phyloP scores from a whole-genome alignment of 2,797 vertebrate genomes.

The Perodicticus potto region DNA sequence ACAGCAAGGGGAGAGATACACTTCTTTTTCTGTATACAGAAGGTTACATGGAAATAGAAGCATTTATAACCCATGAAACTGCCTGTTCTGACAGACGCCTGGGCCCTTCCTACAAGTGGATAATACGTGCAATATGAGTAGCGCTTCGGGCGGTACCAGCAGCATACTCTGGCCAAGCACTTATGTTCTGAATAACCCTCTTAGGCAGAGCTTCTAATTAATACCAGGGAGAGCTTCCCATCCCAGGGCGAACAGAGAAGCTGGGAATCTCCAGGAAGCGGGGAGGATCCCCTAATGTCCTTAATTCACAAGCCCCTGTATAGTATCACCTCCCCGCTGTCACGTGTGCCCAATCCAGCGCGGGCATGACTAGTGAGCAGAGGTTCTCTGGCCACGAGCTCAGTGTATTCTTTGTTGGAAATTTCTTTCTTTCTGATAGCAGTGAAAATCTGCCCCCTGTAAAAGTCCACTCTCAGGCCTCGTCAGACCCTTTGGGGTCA shows the following conservation, averaged over 20 bases:
- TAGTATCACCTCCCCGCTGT: background rate
- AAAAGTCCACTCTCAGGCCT: background rate
- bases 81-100: constrained; percentile 73
- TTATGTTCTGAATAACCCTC: constrained; percentile 68
- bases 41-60: constrained; percentile 69
- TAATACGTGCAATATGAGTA: constrained; percentile 79
- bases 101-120: constrained; percentile 63
- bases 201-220: constrained; percentile 63
- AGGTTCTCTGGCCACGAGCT: background rate
- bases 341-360: no score
- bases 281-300: background rate
- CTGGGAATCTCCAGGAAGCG: constrained; percentile 2
- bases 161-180: constrained; percentile 43
- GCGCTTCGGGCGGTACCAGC: background rate
- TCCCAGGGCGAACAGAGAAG: background rate
- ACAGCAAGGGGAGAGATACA: background rate
- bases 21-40: constrained; percentile 43
- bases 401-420: background rate
- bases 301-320: background rate
- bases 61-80: constrained; percentile 83
- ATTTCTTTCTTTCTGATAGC: background rate
- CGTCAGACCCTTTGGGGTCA: background rate
- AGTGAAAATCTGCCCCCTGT: background rate
- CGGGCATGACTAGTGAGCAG: background rate
- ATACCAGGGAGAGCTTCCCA: background rate